phyloP scores from a whole-genome alignment of 92 coral and sea anemone species.

The Zoanthus gigantus region DNA sequence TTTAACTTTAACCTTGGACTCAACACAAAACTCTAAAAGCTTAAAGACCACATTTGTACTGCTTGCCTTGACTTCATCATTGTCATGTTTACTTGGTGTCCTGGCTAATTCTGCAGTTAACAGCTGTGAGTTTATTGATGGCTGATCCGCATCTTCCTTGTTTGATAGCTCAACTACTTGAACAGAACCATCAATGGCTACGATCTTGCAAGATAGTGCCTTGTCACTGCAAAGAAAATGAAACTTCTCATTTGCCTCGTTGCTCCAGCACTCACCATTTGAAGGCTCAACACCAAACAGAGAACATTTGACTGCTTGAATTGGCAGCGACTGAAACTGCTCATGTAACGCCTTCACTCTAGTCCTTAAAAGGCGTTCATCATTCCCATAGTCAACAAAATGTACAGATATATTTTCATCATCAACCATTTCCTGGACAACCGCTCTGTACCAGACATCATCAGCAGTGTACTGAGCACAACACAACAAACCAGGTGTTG shows the following conservation, averaged over 20 bases:
- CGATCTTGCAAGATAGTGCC: slow-evolving; percentile 36
- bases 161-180: slow-evolving; percentile 28
- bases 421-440: slow-evolving; percentile 59
- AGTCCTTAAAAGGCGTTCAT: slow-evolving; percentile 60
- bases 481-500: slow-evolving; percentile 63
- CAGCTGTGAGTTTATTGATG: slow-evolving; percentile 30
- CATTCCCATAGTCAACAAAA: slow-evolving; percentile 86
- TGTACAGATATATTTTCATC: slow-evolving; percentile 63
- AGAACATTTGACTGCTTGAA: slow-evolving; percentile 71
- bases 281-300: slow-evolving; percentile 61
- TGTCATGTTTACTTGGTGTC: neutral
- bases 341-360: slow-evolving; percentile 62
- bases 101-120: slow-evolving; percentile 10
- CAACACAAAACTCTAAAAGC: neutral
- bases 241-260: slow-evolving; percentile 47
- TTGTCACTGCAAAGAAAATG: slow-evolving; percentile 61
- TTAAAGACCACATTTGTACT: neutral
- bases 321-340: slow-evolving; percentile 75
- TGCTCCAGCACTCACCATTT: slow-evolving; percentile 57
- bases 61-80: neutral
- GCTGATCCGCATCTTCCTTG: slow-evolving; percentile 28
- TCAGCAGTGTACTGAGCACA: slow-evolving; percentile 84
- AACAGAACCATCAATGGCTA: neutral
- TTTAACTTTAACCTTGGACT: slow-evolving; percentile 20
- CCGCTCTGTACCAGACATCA: slow-evolving; percentile 84